Base-by-base conservation (phyloP, 2,113 vertebrate species). In the Neopipo cinnamomea region DNA sequence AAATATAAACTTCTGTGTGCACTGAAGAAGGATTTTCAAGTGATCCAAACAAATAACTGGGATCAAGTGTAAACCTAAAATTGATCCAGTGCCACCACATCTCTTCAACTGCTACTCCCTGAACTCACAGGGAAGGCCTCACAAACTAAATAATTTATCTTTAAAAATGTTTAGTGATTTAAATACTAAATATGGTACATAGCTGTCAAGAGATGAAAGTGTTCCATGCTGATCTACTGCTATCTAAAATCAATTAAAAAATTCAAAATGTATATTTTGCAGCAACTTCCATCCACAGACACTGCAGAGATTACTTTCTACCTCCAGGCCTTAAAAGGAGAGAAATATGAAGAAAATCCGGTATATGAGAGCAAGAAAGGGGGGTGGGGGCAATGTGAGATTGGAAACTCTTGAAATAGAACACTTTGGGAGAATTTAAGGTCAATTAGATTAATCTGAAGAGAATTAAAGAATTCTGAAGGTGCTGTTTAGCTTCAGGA, bases 371-470 rank as follows among this genome's bases (percentile, higher is more conserved):
- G 46, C 67, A 88, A 42, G 49, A 50, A 50, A 22, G 22, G 46
- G 7, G 18, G 21, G 31, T 7, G 42, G 10, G 25, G 49, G 14
- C 5, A 9, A 24, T 27, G 12, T 49, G 21, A 56, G 27, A 63
- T 23, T 46, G 39, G 35, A 74, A 91, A 61, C 7, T 23, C 56
- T 41, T 71, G 17, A 78, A 93, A 89, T 46, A 37, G 7, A 72
- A 46, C 12, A 65, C 28, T 75, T 8, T 14, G 8, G 33, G 85
- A 94, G 37, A 95, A 79, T 66, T 75, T 88, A 50, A 81, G 37
- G 73, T 95, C 89, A 88, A 76, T 70, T 31, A 91, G 62, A 85
- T 85, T 82, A 81, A 76, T 85, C 41, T 68, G 77, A 85, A 89
- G 14, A 74, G 35, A 93, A 61, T 9, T 37, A 27, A 78, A 77